phyloP scores from a whole-genome alignment of 2,888 invertebrate species.

The Chrysomela aeneicollis region DNA sequence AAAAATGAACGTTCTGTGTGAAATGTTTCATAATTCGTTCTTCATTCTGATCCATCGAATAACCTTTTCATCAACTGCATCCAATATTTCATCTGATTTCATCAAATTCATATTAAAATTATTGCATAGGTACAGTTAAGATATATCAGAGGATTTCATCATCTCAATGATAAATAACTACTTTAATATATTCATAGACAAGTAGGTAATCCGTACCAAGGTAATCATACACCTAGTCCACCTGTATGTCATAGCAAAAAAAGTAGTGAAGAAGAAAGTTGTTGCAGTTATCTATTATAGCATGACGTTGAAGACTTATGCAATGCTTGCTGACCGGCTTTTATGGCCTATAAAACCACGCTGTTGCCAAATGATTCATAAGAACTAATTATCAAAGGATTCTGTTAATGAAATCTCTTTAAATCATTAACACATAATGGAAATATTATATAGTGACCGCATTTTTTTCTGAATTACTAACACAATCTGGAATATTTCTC shows the following conservation, averaged over 20 bases:
- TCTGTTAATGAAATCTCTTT: not conserved
- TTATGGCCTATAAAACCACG: constrained; percentile 5
- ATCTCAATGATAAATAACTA: not conserved
- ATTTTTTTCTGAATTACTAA: too few relatives aligned
- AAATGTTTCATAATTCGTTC: too few relatives aligned
- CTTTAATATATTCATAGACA: constrained; percentile 20
- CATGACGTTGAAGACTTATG: constrained; percentile 13
- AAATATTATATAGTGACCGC: too few relatives aligned
- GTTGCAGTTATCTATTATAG: constrained; percentile 17
- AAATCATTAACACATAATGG: not conserved
- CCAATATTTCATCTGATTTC: too few relatives aligned
- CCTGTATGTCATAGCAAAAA: constrained; percentile 15
- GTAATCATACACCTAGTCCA: constrained; percentile 21
- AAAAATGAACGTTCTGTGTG: too few relatives aligned
- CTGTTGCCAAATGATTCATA: constrained; percentile 13
- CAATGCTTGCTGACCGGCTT: constrained; percentile 5
- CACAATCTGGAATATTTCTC: too few relatives aligned
- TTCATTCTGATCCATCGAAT: too few relatives aligned
- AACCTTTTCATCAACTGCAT: too few relatives aligned
- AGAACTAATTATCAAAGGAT: not conserved
- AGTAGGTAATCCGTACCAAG: constrained; percentile 31
- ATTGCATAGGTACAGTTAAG: too few relatives aligned
- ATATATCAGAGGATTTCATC: too few relatives aligned
- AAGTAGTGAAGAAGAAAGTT: constrained; percentile 19
- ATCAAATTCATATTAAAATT: too few relatives aligned